phyloP scores from a whole-genome alignment of 2,888 invertebrate species.

The Tachina grossa region DNA sequence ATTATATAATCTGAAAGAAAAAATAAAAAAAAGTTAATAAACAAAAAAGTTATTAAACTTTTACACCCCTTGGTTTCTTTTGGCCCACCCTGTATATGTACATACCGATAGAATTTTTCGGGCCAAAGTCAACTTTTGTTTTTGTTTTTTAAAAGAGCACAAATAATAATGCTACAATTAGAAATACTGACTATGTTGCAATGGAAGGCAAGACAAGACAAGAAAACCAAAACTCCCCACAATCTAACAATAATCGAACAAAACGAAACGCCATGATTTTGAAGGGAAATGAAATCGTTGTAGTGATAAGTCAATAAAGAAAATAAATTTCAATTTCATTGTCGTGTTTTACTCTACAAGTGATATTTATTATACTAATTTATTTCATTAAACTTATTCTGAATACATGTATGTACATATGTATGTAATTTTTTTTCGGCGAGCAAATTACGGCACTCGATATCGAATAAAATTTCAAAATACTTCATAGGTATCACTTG shows the following conservation, averaged over 20 bases:
- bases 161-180: neutral
- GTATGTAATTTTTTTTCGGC: too few species aligned
- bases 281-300: constrained; percentile 11
- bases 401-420: too few species aligned
- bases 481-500: too few species aligned
- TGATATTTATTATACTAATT: neutral
- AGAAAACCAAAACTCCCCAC: constrained; percentile 15
- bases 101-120: constrained; percentile 1
- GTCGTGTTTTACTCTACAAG: neutral
- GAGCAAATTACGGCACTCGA: too few species aligned
- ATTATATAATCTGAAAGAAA: too few species aligned
- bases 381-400: neutral
- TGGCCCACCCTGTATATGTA: too few species aligned
- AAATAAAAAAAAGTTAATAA: too few species aligned
- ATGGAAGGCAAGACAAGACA: neutral
- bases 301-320: constrained; percentile 36
- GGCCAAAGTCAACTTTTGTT: constrained; percentile 8
- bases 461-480: too few species aligned
- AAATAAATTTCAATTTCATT: constrained; percentile 4
- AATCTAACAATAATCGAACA: constrained; percentile 22
- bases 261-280: too few species aligned
- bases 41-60: too few species aligned
- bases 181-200: neutral
- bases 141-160: neutral
- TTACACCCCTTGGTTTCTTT: too few species aligned